Base-by-base conservation (phyloP, 2,113 vertebrate genomes). In the Notarius quadriscutis region DNA sequence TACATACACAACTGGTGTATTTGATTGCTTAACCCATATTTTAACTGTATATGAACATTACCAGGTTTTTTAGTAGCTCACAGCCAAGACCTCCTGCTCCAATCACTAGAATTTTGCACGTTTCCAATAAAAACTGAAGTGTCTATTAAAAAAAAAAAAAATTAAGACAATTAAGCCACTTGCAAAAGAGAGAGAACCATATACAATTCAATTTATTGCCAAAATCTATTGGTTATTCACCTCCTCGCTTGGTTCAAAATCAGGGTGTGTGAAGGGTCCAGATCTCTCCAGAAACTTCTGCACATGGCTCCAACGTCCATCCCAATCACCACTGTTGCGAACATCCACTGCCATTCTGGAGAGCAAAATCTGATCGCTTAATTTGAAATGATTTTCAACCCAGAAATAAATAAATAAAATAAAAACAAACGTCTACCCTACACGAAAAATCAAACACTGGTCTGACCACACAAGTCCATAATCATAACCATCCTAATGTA, bases 261-360 rank as follows among this genome's bases (percentile, higher is more conserved):
- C 97, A n/a, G 97, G 98, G 95, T 99, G 98, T 91, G 97, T 98
- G 94, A 99, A 99, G 2, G 98, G 97, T 93, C 97, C 98, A 75
- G 97, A 96, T 95, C 97, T 95, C 95, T 99, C 97, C 93, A 99
- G 95, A 95, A 99, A 99, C 94, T 98, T 99, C 96, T 93, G 97
- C 91, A 99, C 96, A 92, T 99, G 98, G 96, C 97, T 98, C 97
- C 98, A 99, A 93, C 97, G 96, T 92, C 97, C 97, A 88, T 98
- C 97, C 98, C 98, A 99, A 94, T 98, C 96, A 95, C 95, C 0
- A 34, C 51, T 79, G 94, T 93, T 93, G 91, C 95, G 96, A 92
- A 96, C 96, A 96, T 98, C 98, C 94, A 98, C 97, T 96, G 97
- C 97, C 98, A 99, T 99, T 97, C 98, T 99, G 95, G 92, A 96